Conservation (phyloP, 2,797 vertebrate genomes). For the Oryzias sinensis region DNA sequence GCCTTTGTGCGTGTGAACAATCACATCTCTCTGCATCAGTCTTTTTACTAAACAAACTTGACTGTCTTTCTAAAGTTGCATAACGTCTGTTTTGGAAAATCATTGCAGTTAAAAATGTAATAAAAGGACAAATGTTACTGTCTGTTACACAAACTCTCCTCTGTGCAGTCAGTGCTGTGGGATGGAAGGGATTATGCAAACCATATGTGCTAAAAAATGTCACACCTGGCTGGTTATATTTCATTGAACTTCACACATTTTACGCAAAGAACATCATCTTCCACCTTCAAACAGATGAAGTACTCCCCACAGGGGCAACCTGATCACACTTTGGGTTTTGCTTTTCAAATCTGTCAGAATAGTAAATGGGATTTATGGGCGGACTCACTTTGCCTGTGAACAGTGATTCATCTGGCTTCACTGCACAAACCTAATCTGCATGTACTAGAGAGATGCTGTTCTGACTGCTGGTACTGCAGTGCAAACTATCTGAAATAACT, state of each 20-base stretch:
- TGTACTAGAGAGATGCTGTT: not conserved
- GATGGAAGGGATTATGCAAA: slow-evolving; percentile 6
- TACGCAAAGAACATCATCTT: slow-evolving; percentile 15
- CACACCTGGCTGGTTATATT: slow-evolving; percentile 8
- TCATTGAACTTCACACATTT: slow-evolving; percentile 10
- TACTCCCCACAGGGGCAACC: slow-evolving; percentile 4
- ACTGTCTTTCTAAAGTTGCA: too few species aligned
- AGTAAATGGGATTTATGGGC: slow-evolving; percentile 1
- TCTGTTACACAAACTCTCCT: not conserved
- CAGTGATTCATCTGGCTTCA: not conserved
- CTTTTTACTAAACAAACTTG: too few species aligned
- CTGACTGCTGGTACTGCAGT: too few species aligned
- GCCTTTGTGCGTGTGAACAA: not conserved
- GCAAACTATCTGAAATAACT: too few species aligned
- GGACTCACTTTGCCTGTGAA: slow-evolving; percentile 5
- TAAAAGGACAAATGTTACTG: not conserved
- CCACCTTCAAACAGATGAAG: slow-evolving; percentile 9
- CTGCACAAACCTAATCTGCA: not conserved
- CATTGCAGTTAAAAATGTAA: too few species aligned
- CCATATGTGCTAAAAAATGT: slow-evolving; percentile 4
- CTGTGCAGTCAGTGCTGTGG: slow-evolving; percentile 1
- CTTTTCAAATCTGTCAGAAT: slow-evolving; percentile 9
- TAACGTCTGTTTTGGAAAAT: too few species aligned
- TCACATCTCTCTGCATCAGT: too few species aligned
- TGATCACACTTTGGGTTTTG: slow-evolving; percentile 1